Evolutionary conservation across 1,140 invertebrate genomes (phyloP), one percentile per base, ranked within the genome.

Genomic region (Platorchestia sp.): DNA sequence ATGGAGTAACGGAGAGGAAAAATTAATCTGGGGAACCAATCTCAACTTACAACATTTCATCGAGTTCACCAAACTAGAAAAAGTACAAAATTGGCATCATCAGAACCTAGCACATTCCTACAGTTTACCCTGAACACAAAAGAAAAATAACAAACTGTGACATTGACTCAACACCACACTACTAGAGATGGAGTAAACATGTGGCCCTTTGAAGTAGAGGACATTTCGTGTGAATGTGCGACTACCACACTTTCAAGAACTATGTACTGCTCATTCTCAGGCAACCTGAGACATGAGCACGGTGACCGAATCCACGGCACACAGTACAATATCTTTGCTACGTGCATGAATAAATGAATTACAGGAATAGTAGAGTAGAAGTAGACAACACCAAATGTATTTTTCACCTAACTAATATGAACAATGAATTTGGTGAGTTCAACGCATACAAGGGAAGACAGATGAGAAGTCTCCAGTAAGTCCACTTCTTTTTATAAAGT

Each of bases 401-500:
- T 10, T 75, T 36, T 75, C 27, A 10, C 59, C n/a, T n/a, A n/a
- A 75, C 10, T 75, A 22, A 19, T 75, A 75, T 27, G 1, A 75
- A 75, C 36, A 3, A 75, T 75, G 14, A 75, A 22, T 36, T 75
- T 7, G 47, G 47, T 51, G 47, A 51, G 19, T 6, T 19, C 6
- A 51, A 51, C 6, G 47, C 19, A 51, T 19, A 51, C 6, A 51
- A 51, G 19, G 47, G 19, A 51, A 51, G 47, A 51, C 47, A 6
- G 19, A 7, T 51, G 47, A 51, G 47, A 51, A 51, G 6, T 51
- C 19, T 51, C 47, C 47, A 6, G 47, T 51, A 51, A 6, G 36
- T 36, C 36, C 7, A 75, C 5, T 45, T 86, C 51, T 90, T 96
- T 90, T 42, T 90, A 95, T 90, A 90, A 95, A n/a, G 89, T 22